Evolutionary conservation across 64 coral and sea anemone species (phyloP), one percentile per base, ranked within the genome.

Genomic region (Pocillopora verrucosa): DNA sequence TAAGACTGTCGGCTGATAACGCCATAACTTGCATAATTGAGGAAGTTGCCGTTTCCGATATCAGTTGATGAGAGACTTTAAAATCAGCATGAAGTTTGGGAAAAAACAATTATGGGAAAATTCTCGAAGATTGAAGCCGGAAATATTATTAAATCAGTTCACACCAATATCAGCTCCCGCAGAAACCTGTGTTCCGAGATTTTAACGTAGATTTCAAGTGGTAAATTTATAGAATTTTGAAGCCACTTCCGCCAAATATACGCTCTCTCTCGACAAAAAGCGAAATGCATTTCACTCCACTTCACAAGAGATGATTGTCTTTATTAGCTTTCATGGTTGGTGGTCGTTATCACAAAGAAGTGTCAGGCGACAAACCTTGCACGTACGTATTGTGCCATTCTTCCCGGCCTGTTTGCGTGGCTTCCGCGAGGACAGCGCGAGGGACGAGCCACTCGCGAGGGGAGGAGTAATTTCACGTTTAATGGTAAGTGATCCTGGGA

Each of bases 51-150:
- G 64, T 85, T 85, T 85, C 82, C 63, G 65, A 2, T 72, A 24
- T 25, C 36, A 37, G 80, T 62, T 83, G 65, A 83, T 67, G 61
- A 83, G 30, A 83, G 82, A 65, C 36, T 72, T 38, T 72, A 85
- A 85, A 83, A 24, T 7, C 63, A 85, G 82, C 82, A 57, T 85
- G 82, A 85, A 58, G 36, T 45, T 72, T 85, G 25, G 41, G 35
- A 41, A 9, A 84, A 51, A 84, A 61, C 65, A 34, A 30, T 26
- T 12, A 72, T 51, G 41, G 41, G 25, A 16, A 85, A 70, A 72
- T 68, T 41, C 45, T 85, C 1, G 11, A 11, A 70, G 37, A 11
- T 4, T 22, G 4, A 16, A 36, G 34, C 63, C 63, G 82, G 72
- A 85, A 65, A 68, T 36, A 83, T 68, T 16, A 45, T 13, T 19